A percentile compares a stretch with the other conserved stretches of the same genome.
Conservation (phyloP, 2,113 vertebrate genomes). For the Forbesichthys agassizii region DNA sequence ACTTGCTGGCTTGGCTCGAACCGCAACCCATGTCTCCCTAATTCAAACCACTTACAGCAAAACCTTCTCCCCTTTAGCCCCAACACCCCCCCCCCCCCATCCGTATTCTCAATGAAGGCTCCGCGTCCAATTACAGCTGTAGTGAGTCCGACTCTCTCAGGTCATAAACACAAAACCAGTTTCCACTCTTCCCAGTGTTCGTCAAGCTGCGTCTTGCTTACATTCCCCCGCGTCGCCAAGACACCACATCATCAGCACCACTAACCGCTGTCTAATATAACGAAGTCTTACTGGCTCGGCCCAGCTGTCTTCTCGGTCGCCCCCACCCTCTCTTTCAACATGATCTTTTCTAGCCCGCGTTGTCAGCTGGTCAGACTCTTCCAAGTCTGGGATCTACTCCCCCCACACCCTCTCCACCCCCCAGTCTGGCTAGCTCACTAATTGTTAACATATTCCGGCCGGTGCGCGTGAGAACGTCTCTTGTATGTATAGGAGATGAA, state of each 20-base stretch:
- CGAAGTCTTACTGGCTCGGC: no score
- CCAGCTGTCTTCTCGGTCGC: background rate
- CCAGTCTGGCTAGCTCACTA: constrained; percentile 9
- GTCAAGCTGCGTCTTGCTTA: constrained; percentile 13
- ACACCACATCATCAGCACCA: no score
- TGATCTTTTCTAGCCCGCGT: background rate
- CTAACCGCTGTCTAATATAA: no score
- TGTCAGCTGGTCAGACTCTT: background rate
- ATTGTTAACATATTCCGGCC: constrained; percentile 24
- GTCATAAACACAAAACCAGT: constrained; percentile 26
- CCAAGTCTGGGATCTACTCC: constrained; percentile 18
- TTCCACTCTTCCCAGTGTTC: constrained; percentile 1
- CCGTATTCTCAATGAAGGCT: constrained; percentile 10
- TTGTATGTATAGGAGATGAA: background rate
- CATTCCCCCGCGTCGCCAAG: background rate
- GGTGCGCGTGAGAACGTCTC: background rate
- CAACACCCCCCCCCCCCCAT: background rate
- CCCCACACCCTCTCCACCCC: background rate
- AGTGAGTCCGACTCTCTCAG: constrained; percentile 11
- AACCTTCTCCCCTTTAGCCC: background rate
- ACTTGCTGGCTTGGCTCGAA: constrained; percentile 5
- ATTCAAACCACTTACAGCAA: constrained; percentile 17
- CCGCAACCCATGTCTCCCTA: constrained; percentile 15
- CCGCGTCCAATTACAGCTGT: constrained; percentile 23
- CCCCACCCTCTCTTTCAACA: background rate